Conservation (phyloP, 2,113 vertebrate species). For the Callorhinus ursinus region DNA sequence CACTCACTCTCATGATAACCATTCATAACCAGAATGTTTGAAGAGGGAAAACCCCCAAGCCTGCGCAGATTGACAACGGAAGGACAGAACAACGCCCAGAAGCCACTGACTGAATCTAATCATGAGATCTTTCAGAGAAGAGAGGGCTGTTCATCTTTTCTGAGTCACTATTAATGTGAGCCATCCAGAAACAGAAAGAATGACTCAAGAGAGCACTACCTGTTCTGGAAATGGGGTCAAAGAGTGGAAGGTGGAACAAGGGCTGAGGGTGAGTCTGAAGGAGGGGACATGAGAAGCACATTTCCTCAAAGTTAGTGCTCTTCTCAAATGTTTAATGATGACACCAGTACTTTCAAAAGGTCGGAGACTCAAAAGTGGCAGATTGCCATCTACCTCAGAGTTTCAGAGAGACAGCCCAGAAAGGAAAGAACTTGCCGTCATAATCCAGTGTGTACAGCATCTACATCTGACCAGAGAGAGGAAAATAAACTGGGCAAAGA, state of each 20-base stretch:
- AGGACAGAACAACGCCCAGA: neutral
- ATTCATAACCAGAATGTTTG: conserved; percentile 22
- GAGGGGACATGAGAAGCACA: accelerated
- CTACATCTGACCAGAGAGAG: neutral
- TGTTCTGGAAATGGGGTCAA: conserved; percentile 57
- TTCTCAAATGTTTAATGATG: neutral
- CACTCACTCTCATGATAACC: neutral
- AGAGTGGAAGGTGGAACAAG: accelerated
- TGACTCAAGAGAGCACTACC: conserved; percentile 27
- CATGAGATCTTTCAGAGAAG: conserved; percentile 40
- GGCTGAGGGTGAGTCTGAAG: neutral
- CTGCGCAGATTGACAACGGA: neutral
- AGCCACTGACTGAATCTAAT: neutral
- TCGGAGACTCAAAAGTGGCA: neutral
- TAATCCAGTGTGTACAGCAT: no score
- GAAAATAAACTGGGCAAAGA: neutral
- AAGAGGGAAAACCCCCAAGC: conserved; percentile 51
- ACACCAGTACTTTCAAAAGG: neutral
- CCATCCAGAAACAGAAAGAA: conserved; percentile 64
- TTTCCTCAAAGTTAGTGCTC: neutral
- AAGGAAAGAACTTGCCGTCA: neutral
- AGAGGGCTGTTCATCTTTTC: conserved; percentile 5
- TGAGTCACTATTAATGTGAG: conserved; percentile 50
- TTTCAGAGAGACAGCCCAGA: neutral
- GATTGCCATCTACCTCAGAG: neutral